These are phyloP conservation scores for Zaprionus kolodkinae DNA, from an alignment of 1,140 invertebrate genomes.

Conservation along the genomic window DNA sequence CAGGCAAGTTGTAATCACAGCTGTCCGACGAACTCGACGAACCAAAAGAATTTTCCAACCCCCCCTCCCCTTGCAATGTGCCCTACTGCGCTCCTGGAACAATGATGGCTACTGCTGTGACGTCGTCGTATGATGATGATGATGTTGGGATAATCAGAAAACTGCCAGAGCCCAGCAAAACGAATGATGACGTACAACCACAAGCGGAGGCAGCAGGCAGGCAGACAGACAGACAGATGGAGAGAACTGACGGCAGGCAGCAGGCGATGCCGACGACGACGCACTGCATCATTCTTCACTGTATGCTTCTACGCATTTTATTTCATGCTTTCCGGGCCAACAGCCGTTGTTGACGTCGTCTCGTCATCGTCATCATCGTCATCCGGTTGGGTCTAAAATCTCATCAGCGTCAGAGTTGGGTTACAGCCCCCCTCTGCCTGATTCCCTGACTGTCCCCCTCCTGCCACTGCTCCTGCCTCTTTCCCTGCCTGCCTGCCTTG, in stretches of 20 bases:
- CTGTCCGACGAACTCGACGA: conserved; percentile 57
- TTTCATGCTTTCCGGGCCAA: conserved; percentile 71
- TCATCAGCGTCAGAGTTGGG: conserved; percentile 47
- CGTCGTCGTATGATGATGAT: conserved; percentile 9
- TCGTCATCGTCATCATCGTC: conserved; percentile 18
- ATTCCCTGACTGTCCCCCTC: no score
- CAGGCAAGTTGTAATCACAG: conserved; percentile 81
- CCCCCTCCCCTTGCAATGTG: background rate
- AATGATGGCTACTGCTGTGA: conserved; percentile 32
- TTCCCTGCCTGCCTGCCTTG: background rate
- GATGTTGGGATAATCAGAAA: conserved; percentile 56
- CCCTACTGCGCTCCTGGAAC: background rate
- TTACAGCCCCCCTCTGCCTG: background rate
- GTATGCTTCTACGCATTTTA: conserved; percentile 54
- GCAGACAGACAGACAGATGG: background rate
- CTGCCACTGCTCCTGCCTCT: no score
- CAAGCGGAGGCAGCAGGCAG: conserved; percentile 6
- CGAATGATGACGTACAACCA: conserved; percentile 45
- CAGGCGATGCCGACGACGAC: conserved; percentile 7
- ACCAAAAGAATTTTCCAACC: conserved; percentile 31
- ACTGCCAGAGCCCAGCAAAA: conserved; percentile 52
- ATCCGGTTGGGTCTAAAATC: conserved; percentile 33
- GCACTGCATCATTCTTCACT: conserved; percentile 50
- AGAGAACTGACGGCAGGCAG: conserved; percentile 16
- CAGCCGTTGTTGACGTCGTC: conserved; percentile 47